These are phyloP conservation scores for Homalodisca vitripennis DNA, from an alignment of 1,140 invertebrate species.

Conservation along the genomic window DNA sequence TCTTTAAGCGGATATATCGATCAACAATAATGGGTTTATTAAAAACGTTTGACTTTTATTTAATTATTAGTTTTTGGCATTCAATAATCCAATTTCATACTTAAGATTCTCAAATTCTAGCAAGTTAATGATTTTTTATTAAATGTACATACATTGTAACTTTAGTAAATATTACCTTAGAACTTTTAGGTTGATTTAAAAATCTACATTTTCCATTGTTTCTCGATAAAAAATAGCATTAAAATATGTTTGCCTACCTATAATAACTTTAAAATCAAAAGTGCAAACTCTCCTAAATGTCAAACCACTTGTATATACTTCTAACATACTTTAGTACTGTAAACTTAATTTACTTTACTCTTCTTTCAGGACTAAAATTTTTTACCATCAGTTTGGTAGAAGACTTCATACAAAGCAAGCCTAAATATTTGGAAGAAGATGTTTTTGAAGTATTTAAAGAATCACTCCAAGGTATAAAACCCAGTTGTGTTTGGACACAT, in stretches of 20 bases:
- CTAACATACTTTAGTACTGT: neutral
- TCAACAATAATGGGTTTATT: too few species aligned
- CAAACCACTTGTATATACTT: neutral
- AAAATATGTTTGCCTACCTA: neutral
- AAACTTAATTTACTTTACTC: neutral
- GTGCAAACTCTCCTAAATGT: neutral
- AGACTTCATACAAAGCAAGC: neutral
- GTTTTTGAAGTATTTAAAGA: neutral
- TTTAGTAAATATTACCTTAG: too few species aligned
- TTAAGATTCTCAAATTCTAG: too few species aligned
- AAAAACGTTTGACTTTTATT: too few species aligned
- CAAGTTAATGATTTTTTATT: too few species aligned
- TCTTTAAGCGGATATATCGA: too few species aligned
- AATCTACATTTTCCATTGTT: neutral
- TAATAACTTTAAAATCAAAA: neutral
- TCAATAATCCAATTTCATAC: too few species aligned
- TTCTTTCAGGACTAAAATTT: neutral
- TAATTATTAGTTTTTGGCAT: too few species aligned
- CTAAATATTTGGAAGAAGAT: conserved; percentile 3
- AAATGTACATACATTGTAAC: too few species aligned
- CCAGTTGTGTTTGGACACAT: neutral
- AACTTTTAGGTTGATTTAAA: neutral
- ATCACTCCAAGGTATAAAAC: neutral
- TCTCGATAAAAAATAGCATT: neutral
- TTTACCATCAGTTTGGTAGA: neutral